phyloP scores from a whole-genome alignment of 1,140 invertebrate genomes.

The Dendroctonus valens region DNA sequence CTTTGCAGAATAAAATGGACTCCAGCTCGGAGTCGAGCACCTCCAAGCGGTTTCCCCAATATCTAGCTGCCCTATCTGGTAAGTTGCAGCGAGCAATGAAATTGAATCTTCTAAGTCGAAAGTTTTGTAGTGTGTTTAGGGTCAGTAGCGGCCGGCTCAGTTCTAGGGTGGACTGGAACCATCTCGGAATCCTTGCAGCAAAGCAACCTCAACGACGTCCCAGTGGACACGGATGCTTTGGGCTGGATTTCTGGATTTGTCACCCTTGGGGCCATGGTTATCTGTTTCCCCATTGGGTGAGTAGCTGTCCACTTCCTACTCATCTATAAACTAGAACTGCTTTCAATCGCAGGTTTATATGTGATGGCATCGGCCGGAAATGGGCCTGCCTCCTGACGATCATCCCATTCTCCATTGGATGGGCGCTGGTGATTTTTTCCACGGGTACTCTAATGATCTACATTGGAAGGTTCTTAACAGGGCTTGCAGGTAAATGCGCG shows the following conservation, averaged over 20 bases:
- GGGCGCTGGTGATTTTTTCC: slow-evolving; percentile 63
- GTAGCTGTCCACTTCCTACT: neutral
- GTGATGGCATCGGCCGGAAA: slow-evolving; percentile 68
- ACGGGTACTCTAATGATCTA: slow-evolving; percentile 61
- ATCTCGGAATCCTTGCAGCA: slow-evolving; percentile 53
- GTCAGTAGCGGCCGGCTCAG: slow-evolving; percentile 59
- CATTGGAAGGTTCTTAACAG: slow-evolving; percentile 65
- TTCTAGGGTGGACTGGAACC: slow-evolving; percentile 62
- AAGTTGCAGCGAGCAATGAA: slow-evolving; percentile 14
- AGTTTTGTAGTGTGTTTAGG: slow-evolving; percentile 56
- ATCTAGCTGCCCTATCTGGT: slow-evolving; percentile 64
- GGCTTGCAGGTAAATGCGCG: slow-evolving; percentile 41
- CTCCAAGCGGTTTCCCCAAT: slow-evolving; percentile 61
- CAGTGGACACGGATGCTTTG: slow-evolving; percentile 33
- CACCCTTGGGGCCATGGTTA: slow-evolving; percentile 60
- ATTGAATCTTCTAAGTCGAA: too few relatives aligned
- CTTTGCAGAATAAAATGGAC: slow-evolving; percentile 37
- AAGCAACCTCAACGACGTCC: slow-evolving; percentile 39
- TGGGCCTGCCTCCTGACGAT: slow-evolving; percentile 62
- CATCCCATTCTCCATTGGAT: slow-evolving; percentile 66
- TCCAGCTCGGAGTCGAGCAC: neutral
- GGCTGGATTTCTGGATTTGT: slow-evolving; percentile 55
- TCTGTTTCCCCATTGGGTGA: slow-evolving; percentile 60
- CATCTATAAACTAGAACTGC: neutral
- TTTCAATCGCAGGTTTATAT: slow-evolving; percentile 43